Evolutionary conservation across 2,797 vertebrate genomes (phyloP).

Genomic region (Acestrorhynchus altus): DNA sequence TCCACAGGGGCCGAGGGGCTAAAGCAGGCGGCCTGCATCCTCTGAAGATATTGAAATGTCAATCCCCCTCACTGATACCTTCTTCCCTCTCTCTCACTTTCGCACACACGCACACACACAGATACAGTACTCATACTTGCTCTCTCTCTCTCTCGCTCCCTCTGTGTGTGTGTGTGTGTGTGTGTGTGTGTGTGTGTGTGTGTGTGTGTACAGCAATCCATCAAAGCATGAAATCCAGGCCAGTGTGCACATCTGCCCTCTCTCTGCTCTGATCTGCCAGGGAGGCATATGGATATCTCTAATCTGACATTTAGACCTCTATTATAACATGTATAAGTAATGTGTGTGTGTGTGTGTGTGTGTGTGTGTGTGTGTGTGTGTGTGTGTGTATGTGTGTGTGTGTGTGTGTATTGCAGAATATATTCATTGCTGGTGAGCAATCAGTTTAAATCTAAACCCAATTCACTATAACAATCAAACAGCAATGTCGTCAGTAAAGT

Average conservation of each 20-base stretch:
- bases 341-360: neutral
- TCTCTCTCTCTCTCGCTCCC: too few species aligned
- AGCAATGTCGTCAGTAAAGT: too few species aligned
- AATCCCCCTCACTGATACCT: constrained; percentile 70
- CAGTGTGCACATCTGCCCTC: neutral
- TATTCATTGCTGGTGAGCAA: neutral
- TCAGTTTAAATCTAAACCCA: too few species aligned
- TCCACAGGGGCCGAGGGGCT: constrained; percentile 70
- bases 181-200: neutral
- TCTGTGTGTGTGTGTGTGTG: neutral
- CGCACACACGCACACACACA: constrained; percentile 10
- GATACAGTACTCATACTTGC: constrained; percentile 1
- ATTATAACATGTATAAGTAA: neutral
- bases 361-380: neutral
- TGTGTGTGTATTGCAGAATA: neutral
- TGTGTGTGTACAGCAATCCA: too few species aligned
- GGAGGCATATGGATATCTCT: neutral
- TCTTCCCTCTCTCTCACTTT: too few species aligned
- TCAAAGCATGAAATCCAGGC: too few species aligned
- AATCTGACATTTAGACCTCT: neutral
- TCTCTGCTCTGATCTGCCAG: neutral
- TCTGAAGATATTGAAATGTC: constrained; percentile 82
- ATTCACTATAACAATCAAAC: too few species aligned
- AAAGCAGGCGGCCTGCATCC: constrained; percentile 70
- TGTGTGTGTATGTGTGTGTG: neutral